phyloP scores from a whole-genome alignment of 2,888 invertebrate genomes.

The Drosophila rellima region DNA sequence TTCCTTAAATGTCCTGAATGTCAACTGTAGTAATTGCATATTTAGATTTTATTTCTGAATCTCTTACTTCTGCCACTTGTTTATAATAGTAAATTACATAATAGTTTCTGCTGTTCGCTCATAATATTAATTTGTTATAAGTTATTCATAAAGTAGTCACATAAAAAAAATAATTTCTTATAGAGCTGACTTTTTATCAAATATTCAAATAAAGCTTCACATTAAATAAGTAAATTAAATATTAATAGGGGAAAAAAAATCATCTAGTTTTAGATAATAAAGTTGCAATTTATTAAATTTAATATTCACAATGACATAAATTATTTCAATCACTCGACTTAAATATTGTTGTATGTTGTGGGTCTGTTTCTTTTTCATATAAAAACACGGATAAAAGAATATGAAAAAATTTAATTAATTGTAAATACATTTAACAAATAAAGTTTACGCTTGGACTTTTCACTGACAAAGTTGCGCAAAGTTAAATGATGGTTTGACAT shows the following conservation, averaged over 20 bases:
- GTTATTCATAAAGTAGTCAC: not conserved
- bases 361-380: not conserved
- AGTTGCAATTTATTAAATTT: not conserved
- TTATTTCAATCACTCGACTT: not conserved
- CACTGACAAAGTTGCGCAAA: not conserved
- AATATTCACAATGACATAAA: not conserved
- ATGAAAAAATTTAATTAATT: not conserved
- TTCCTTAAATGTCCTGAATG: not conserved
- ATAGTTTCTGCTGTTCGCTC: not conserved
- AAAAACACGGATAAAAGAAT: not conserved
- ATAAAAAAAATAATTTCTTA: not conserved
- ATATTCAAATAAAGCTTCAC: no score
- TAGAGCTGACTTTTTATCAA: not conserved
- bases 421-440: not conserved
- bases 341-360: not conserved
- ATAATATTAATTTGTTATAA: not conserved
- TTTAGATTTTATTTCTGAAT: not conserved
- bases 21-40: not conserved
- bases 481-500: slow-evolving; percentile 11
- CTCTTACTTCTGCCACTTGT: no score
- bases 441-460: not conserved
- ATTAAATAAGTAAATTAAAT: no score
- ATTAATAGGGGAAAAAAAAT: no score
- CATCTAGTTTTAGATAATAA: not conserved
- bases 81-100: no score